phyloP scores from a whole-genome alignment of 2,888 invertebrate species.

The Seira musarum region DNA sequence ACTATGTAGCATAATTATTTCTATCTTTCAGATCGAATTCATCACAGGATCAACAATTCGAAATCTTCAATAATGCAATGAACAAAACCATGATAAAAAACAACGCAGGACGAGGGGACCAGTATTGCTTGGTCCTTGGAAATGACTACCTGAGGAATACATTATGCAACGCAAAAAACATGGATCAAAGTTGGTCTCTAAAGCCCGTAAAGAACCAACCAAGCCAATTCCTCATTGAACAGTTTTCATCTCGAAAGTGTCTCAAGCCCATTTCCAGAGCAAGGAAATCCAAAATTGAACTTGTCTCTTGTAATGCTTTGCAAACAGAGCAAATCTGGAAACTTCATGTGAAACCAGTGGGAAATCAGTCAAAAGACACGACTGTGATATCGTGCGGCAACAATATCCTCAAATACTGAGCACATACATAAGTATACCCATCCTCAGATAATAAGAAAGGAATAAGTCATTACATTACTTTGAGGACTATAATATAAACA shows the following conservation, averaged over 20 bases:
- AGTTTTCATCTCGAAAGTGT: conserved; percentile 62
- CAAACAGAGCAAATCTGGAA: conserved; percentile 69
- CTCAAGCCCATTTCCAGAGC: conserved; percentile 53
- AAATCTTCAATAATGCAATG: conserved; percentile 39
- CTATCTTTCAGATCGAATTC: conserved; percentile 31
- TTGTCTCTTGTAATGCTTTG: conserved; percentile 62
- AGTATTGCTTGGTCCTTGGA: conserved; percentile 50
- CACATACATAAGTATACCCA: too few species aligned
- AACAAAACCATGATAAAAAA: conserved; percentile 47
- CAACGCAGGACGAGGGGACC: conserved; percentile 54
- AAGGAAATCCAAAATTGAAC: conserved; percentile 45
- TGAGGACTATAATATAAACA: too few species aligned
- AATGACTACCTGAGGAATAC: conserved; percentile 37
- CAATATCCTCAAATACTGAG: not conserved
- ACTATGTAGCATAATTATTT: not conserved
- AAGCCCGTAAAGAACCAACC: conserved; percentile 60
- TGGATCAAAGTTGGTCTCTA: conserved; percentile 64
- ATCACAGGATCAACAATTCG: conserved; percentile 60
- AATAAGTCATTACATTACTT: too few species aligned
- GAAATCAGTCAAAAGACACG: not conserved
- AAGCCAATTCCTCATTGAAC: conserved; percentile 61
- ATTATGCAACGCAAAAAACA: conserved; percentile 54
- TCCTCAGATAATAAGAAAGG: too few species aligned
- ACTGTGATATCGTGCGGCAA: not conserved
- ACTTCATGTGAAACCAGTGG: conserved; percentile 35